A percentile compares a stretch with the other conserved stretches of the same genome.
phyloP scores from a whole-genome alignment of 2,797 vertebrate genomes.

The Pantherophis vulpinus region DNA sequence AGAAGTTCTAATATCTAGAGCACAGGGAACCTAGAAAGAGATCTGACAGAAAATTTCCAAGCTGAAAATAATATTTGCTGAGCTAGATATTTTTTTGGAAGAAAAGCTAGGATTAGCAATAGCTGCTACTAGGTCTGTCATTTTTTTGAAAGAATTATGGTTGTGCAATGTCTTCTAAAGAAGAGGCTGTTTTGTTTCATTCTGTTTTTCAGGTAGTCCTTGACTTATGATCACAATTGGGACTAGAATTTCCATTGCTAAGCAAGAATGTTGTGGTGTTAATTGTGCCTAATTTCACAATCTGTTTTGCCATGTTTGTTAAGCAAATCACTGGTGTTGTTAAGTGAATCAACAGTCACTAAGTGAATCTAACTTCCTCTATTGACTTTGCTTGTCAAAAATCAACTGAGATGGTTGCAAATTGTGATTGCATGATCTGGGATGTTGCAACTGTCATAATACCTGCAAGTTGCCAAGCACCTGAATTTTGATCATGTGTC shows the following conservation, averaged over 20 bases:
- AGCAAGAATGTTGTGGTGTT: not conserved
- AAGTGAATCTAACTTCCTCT: not conserved
- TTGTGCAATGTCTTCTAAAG: not conserved
- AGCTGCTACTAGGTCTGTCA: not conserved
- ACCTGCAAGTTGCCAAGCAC: not conserved
- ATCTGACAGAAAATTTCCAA: not conserved
- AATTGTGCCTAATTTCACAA: not conserved
- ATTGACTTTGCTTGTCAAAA: not conserved
- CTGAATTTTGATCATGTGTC: not conserved
- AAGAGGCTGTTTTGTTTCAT: not conserved
- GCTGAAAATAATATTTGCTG: not conserved
- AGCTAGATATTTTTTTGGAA: not conserved
- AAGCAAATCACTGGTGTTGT: not conserved
- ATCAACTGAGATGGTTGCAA: not conserved
- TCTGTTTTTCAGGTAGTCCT: not conserved
- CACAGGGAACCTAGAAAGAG: not conserved
- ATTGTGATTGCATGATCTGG: not conserved
- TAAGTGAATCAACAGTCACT: not conserved
- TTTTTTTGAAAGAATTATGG: not conserved
- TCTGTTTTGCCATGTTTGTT: not conserved
- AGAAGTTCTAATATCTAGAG: not conserved
- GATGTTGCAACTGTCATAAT: not conserved
- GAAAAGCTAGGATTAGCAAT: not conserved
- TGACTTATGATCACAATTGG: not conserved
- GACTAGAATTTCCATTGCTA: not conserved